phyloP scores from a whole-genome alignment of 2,797 vertebrate genomes.

The Argyrosomus regius region DNA sequence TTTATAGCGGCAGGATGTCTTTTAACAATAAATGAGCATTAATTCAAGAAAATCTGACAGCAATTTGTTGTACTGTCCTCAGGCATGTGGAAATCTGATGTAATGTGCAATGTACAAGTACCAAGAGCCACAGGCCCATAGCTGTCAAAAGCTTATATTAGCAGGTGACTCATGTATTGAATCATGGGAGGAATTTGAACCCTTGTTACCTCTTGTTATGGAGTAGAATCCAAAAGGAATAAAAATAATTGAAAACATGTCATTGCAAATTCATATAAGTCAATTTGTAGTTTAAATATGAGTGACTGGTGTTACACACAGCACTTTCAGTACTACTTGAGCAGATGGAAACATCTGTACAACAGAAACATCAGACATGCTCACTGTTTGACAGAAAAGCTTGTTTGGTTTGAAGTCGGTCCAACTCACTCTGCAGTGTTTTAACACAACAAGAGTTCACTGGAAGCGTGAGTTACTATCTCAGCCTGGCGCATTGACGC shows the following conservation, averaged over 20 bases:
- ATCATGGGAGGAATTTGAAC: neutral
- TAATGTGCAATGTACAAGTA: slow-evolving; percentile 7
- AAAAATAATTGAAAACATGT: neutral
- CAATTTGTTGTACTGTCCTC: neutral
- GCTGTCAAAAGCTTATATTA: neutral
- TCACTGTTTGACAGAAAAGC: slow-evolving; percentile 19
- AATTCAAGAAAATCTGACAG: neutral
- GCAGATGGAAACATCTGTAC: slow-evolving; percentile 13
- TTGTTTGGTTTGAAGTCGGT: slow-evolving; percentile 36
- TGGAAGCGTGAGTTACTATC: neutral
- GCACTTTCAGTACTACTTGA: neutral
- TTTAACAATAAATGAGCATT: neutral
- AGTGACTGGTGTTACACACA: neutral
- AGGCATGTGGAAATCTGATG: slow-evolving; percentile 6
- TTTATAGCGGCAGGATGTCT: neutral
- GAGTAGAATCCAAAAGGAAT: neutral
- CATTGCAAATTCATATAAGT: neutral
- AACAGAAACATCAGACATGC: slow-evolving; percentile 4
- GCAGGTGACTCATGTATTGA: slow-evolving; percentile 13
- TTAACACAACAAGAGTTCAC: neutral
- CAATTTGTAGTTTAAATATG: neutral
- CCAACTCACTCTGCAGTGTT: slow-evolving; percentile 17
- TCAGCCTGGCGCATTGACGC: neutral
- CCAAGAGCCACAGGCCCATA: neutral
- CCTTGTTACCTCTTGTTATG: neutral